Evolutionary conservation across 2,888 invertebrate species (phyloP).

Genomic region (Cryptosula pallasiana): DNA sequence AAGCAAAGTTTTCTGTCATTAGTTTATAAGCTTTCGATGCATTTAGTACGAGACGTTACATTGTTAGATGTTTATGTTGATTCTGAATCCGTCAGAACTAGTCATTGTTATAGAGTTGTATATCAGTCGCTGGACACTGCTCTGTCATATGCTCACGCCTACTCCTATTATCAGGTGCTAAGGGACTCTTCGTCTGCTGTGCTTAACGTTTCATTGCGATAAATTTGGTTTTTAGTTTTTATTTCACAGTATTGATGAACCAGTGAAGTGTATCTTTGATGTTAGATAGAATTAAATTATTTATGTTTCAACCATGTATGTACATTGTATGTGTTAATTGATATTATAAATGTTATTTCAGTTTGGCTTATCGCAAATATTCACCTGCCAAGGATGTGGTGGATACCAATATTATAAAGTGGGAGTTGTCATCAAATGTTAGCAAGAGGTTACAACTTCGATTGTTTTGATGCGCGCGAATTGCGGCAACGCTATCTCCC

Average conservation of each 20-base stretch:
- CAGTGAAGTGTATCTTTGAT: no score
- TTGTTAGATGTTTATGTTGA: constrained; percentile 79
- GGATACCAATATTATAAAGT: no score
- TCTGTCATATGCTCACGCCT: constrained; percentile 50
- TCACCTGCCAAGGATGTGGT: no score
- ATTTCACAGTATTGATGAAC: not conserved
- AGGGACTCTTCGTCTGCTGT: not conserved
- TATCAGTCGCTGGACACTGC: constrained; percentile 90
- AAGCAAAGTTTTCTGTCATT: not conserved
- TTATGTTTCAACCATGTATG: no score
- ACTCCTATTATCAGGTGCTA: not conserved
- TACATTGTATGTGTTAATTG: no score
- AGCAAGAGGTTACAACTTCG: no score
- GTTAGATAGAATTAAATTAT: no score
- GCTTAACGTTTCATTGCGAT: not conserved
- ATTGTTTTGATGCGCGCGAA: no score
- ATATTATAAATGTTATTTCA: no score
- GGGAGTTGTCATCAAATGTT: no score
- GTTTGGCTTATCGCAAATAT: no score
- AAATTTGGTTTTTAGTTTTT: not conserved
- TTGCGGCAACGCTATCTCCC: no score
- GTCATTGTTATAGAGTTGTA: constrained; percentile 84
- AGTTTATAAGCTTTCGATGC: not conserved
- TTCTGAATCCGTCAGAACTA: constrained; percentile 73
- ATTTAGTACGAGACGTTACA: constrained; percentile 56